Base-by-base conservation (phyloP, 2,888 invertebrate species). In the Agrotis puta region DNA sequence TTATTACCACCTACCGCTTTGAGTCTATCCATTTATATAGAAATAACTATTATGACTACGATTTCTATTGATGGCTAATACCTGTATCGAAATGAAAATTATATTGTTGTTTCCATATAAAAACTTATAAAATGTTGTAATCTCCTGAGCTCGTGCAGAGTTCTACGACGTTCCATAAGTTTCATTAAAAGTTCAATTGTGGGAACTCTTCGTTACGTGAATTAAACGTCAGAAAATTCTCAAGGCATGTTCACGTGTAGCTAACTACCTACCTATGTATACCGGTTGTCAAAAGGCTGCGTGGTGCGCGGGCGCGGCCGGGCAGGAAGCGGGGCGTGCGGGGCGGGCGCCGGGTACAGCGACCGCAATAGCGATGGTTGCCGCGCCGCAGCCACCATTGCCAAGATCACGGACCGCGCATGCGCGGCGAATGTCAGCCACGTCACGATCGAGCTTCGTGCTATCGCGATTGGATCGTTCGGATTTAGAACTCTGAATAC, bases 321-420 rank as follows among this genome's bases (percentile, higher is more conserved):
- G 74, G 70, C 6, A 45, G 27, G 59, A 86, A 57, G 86, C 77
- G 89, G 87, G 87, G 87, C 85, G 82, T 85, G 87, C 77, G 85
- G 86, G 81, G 71, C 64, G 85, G 62, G 74, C 68, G 70, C 84
- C 87, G 95, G 91, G 95, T 96, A 95, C 95, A 95, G 92, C 95
- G 95, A 95, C 95, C 95, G 95, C 95, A 94, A 95, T 94, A 93
- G 89, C 90, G 88, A 77, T 89, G 89, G 89, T 90, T 89, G 92
- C 92, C 91, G 91, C 90, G 88, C 89, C 89, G 85, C 93, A 92
- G 91, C 93, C 92, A 93, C 92, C 96, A 96, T 95, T 96, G 96
- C 96, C 97, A 97, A 97, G 96, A 96, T 96, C 97, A 96, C 95
- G 96, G 96, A 92, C 95, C 91, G 94, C 92, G 93, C 92, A 91